These are phyloP conservation scores for Babylonia areolata DNA, from an alignment of 1,140 invertebrate genomes.

Conservation along the genomic window DNA sequence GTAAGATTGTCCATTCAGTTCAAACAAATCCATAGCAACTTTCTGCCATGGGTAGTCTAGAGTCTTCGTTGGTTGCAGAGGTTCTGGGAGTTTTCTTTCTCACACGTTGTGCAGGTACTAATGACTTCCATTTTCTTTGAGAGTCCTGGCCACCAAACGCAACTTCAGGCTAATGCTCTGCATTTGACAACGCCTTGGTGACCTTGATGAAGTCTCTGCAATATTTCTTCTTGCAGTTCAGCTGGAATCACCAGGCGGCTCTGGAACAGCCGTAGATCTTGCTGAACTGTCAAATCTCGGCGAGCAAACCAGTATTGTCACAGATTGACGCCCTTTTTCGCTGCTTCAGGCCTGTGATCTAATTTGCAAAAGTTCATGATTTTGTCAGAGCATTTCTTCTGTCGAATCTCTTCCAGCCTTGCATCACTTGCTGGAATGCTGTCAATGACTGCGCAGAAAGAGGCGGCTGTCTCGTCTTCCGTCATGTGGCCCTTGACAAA, in stretches of 20 bases:
- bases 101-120: not conserved
- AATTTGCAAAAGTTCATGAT: conserved; percentile 21
- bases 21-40: conserved; percentile 42
- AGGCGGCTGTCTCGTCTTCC: conserved; percentile 22
- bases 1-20: conserved; percentile 34
- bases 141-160: conserved; percentile 19
- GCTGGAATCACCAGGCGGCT: conserved; percentile 6
- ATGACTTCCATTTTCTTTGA: not conserved
- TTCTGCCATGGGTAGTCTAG: conserved; percentile 42
- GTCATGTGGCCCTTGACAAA: not conserved
- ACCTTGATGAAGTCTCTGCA: conserved; percentile 18
- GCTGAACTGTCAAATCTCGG: not conserved
- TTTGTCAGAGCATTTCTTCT: conserved; percentile 11
- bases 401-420: conserved; percentile 19
- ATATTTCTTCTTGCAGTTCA: conserved; percentile 19
- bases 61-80: conserved; percentile 17
- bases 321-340: not conserved
- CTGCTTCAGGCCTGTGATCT: conserved; percentile 1
- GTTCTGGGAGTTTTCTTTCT: conserved; percentile 16
- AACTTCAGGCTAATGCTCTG: conserved; percentile 10
- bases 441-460: not conserved
- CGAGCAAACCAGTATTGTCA: not conserved
- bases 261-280: conserved; percentile 13
- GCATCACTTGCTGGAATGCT: not conserved
- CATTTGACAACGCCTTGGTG: conserved; percentile 29